Evolutionary conservation across 2,888 invertebrate genomes (phyloP), one percentile per base, ranked within the genome.

Genomic region (Trisateles emortualis): DNA sequence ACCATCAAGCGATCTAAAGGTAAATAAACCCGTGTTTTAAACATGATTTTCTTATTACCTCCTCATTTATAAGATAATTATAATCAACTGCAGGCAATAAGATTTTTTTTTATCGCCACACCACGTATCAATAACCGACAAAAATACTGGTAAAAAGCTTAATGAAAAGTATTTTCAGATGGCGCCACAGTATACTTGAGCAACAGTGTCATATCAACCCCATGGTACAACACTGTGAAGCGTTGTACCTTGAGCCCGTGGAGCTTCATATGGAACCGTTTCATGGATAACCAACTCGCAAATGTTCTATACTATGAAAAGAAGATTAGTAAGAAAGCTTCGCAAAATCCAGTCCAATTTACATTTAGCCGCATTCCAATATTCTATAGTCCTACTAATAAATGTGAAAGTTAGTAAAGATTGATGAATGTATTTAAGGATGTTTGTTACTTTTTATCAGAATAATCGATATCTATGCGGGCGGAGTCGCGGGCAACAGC

Each of bases 101-200:
- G 6, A 14, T 14, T 10, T 33, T 33, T 14, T 9, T 30, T 35
- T 11, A 29, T 51, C 35, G 43, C 55, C 43, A 57, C 50, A 38
- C n/a, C 13, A 45, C 13, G 30, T 46, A 36, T 41, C 30, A 52
- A 56, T 10, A 57, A 52, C 36, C 3, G 29, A 65, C 14, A 49
- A 55, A 58, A 54, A 38, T 41, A 50, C 39, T 40, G 43, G 32
- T 57, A 51, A 45, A 26, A 65, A 59, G 38, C 42, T 50, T 32
- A 58, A 45, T 56, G n/a, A 33, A 55, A 59, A 52, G n/a, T 32
- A 55, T 49, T 45, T 9, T 47, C 24, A 60, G 54, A 61, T 72
- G 73, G 72, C 59, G 64, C 72, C 73, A 73, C 45, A 36, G 59
- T 46, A 10, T 30, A 54, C 45, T 53, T 49, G 32, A 52, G 30